Evolutionary conservation across 2,113 vertebrate species (phyloP).

Genomic region (Tenebrosternarchus preto): DNA sequence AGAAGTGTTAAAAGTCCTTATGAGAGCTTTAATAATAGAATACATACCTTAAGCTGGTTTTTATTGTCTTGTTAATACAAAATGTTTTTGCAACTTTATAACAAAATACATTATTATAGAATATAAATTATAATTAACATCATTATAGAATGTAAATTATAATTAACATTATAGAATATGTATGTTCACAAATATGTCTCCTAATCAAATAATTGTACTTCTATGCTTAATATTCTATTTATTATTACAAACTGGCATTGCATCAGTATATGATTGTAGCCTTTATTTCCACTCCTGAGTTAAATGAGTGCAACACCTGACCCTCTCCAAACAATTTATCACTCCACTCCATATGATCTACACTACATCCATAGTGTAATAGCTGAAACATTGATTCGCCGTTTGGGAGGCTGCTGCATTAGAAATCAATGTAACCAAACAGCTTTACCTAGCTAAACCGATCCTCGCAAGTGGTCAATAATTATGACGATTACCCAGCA

Average conservation of each 20-base stretch:
- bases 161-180: too few species aligned
- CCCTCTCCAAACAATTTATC: background rate
- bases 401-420: conserved; percentile 44
- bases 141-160: too few species aligned
- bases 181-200: too few species aligned
- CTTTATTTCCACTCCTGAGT: background rate
- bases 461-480: conserved; percentile 53
- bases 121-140: too few species aligned
- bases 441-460: conserved; percentile 57
- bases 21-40: background rate
- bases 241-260: background rate
- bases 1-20: background rate
- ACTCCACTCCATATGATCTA: conserved; percentile 34
- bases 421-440: conserved; percentile 61
- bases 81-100: too few species aligned
- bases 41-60: background rate
- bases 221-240: background rate
- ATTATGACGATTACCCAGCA: conserved; percentile 54
- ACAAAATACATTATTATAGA: too few species aligned
- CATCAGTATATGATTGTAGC: background rate
- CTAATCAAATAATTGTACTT: background rate
- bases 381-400: conserved; percentile 58
- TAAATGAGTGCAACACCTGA: conserved; percentile 5
- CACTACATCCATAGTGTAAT: conserved; percentile 47
- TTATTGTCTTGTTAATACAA: background rate